phyloP scores from a whole-genome alignment of 1,140 invertebrate genomes.

The Armadillidium nasatum region DNA sequence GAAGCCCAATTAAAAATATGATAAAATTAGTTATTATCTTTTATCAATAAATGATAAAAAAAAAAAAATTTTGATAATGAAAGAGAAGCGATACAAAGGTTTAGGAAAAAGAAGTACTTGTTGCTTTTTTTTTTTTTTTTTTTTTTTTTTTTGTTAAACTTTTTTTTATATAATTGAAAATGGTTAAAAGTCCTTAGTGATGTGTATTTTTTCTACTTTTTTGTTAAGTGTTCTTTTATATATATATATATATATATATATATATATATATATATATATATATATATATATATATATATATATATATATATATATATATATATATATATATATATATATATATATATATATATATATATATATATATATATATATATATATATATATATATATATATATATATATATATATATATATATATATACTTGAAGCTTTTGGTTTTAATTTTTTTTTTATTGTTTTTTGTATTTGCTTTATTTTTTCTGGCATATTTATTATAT shows the following conservation, averaged over 20 bases:
- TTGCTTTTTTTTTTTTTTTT: background rate
- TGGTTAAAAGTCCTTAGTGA: background rate
- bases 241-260: background rate
- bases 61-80: no score
- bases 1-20: no score
- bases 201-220: background rate
- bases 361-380: conserved; percentile 4
- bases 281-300: conserved; percentile 15
- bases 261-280: conserved; percentile 14
- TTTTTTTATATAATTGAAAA: background rate
- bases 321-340: background rate
- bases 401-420: background rate
- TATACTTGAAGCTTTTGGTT: background rate
- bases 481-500: background rate
- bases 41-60: no score
- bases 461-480: background rate
- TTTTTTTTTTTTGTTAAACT: background rate
- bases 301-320: conserved; percentile 8
- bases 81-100: no score
- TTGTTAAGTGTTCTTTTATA: background rate
- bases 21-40: no score
- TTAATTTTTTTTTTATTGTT: background rate
- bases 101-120: no score
- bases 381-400: background rate
- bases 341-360: background rate